phyloP scores from a whole-genome alignment of 2,888 invertebrate species.

The Agriopis marginaria region DNA sequence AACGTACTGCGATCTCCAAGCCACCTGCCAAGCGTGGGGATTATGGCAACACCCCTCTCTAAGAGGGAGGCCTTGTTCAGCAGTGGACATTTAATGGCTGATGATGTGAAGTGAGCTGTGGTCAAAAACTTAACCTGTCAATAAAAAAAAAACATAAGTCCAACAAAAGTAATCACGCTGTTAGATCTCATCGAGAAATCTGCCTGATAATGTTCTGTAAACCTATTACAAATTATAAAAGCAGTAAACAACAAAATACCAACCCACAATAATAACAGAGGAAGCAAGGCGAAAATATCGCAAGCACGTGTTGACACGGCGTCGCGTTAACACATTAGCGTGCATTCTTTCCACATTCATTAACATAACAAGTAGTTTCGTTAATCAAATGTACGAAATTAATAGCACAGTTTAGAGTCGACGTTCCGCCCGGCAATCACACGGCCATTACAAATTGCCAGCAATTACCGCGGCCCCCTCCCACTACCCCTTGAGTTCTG shows the following conservation, averaged over 20 bases:
- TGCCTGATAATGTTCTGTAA: no score
- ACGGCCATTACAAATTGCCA: slow-evolving; percentile 84
- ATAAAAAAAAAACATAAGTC: no score
- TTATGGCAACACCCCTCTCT: no score
- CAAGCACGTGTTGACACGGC: slow-evolving; percentile 82
- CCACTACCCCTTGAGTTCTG: slow-evolving; percentile 61
- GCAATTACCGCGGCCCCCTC: slow-evolving; percentile 79
- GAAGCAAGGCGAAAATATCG: slow-evolving; percentile 77
- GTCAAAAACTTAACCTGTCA: no score
- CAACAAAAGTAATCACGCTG: no score
- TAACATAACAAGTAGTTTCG: slow-evolving; percentile 86
- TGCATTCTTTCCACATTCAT: slow-evolving; percentile 84
- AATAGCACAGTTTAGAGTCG: slow-evolving; percentile 84
- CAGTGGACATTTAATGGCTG: no score
- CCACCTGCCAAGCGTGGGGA: no score
- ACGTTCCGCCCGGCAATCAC: slow-evolving; percentile 83
- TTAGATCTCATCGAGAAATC: no score
- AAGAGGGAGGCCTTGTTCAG: no score
- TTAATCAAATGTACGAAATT: slow-evolving; percentile 87
- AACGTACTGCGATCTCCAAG: no score
- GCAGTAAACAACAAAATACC: slow-evolving; percentile 59
- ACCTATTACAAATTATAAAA: slow-evolving; percentile 3
- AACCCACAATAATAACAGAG: slow-evolving; percentile 69
- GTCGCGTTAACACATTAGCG: slow-evolving; percentile 79
- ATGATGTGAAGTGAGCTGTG: no score